Percentiles rank a stretch among this genome's conserved stretches.
These are phyloP conservation scores for Drosophila pachea DNA, from an alignment of 1,140 invertebrate genomes.

Conservation along the genomic window DNA sequence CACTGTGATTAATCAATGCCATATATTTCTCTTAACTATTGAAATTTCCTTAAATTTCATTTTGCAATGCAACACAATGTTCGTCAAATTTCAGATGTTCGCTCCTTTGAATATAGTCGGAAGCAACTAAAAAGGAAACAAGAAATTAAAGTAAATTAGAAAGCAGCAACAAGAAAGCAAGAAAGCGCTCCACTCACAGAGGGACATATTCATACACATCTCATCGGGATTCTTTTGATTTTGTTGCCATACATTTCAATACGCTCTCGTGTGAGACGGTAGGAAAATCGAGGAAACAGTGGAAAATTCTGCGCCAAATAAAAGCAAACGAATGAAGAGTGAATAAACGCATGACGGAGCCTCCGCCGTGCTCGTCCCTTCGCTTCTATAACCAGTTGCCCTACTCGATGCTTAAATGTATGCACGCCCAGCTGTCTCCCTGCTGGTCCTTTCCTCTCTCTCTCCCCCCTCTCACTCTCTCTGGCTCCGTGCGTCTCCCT, in stretches of 20 bases:
- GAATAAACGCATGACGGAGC: conserved; percentile 69
- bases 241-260: conserved; percentile 70
- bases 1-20: conserved; percentile 39
- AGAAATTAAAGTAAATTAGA: not conserved
- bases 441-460: not conserved
- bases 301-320: conserved; percentile 57
- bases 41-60: conserved; percentile 43
- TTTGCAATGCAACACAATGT: conserved; percentile 23
- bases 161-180: not conserved
- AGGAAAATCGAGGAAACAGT: conserved; percentile 10
- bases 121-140: conserved; percentile 12
- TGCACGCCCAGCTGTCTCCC: conserved; percentile 12
- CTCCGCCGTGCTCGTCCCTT: conserved; percentile 28
- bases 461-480: not conserved
- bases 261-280: conserved; percentile 44
- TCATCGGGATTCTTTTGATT: conserved; percentile 75
- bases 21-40: too few relatives aligned
- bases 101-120: too few relatives aligned
- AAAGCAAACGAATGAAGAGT: conserved; percentile 69
- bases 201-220: conserved; percentile 52
- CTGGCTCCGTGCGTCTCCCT: conserved; percentile 2
- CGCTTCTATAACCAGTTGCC: conserved; percentile 33
- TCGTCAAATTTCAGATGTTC: conserved; percentile 33
- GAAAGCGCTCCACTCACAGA: conserved; percentile 16
- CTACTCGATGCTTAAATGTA: conserved; percentile 16